These are phyloP conservation scores for Onthophagus sagittarius DNA, from an alignment of 2,888 invertebrate genomes.

Conservation along the genomic window DNA sequence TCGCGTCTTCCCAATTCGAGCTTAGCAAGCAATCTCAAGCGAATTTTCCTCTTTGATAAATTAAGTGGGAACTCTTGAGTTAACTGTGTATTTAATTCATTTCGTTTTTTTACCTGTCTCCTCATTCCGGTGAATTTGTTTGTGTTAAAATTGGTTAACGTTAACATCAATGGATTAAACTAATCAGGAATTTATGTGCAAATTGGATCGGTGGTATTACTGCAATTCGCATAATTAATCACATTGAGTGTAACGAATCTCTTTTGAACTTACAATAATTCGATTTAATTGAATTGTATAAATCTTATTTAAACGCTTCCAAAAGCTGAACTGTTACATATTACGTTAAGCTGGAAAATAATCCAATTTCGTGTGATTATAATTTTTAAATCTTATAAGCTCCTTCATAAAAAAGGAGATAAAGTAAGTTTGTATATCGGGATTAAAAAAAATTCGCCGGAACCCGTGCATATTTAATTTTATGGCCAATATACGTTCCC, in stretches of 20 bases:
- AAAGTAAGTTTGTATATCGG: neutral
- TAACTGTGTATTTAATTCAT: neutral
- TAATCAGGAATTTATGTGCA: neutral
- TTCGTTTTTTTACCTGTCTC: neutral
- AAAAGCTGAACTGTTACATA: neutral
- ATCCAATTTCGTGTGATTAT: neutral
- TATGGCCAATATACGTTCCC: slow-evolving; percentile 8
- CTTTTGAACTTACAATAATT: neutral
- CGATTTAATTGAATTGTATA: neutral
- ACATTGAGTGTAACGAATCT: neutral
- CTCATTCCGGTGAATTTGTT: neutral
- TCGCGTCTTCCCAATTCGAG: neutral
- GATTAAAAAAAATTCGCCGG: slow-evolving; percentile 5
- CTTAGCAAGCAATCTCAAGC: neutral
- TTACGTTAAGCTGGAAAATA: neutral
- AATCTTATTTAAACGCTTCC: neutral
- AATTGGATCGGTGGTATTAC: neutral
- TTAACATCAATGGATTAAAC: too few relatives aligned
- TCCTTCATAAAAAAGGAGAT: neutral
- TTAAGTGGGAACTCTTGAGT: neutral
- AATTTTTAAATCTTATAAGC: neutral
- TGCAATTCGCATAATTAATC: neutral
- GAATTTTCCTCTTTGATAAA: neutral
- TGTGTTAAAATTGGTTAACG: too few relatives aligned
- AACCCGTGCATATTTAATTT: slow-evolving; percentile 9